Evolutionary conservation across 2,888 invertebrate species (phyloP).

Genomic region (Brenthis daphne): DNA sequence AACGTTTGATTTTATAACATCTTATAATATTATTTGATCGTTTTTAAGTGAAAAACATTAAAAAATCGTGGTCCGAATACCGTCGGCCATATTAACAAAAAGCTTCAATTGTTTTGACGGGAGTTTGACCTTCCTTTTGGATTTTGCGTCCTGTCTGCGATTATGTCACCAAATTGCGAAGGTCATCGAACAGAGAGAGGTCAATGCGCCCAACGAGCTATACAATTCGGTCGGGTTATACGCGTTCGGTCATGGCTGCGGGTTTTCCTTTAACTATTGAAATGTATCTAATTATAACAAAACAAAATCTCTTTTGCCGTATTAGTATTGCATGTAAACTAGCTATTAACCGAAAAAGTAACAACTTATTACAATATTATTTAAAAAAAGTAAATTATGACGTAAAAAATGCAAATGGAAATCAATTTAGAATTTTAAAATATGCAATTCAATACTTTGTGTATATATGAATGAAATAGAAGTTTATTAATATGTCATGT

Average conservation of each 20-base stretch:
- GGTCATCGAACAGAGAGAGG: constrained; percentile 46
- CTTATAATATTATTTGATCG: not conserved
- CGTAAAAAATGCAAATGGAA: no score
- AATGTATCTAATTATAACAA: not conserved
- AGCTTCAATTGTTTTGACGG: constrained; percentile 81
- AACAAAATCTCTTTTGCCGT: no score
- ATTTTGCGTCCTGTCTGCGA: constrained; percentile 72
- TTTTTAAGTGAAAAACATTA: constrained; percentile 4
- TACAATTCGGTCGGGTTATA: constrained; percentile 58
- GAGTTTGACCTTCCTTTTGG: constrained; percentile 69
- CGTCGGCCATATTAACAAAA: constrained; percentile 75
- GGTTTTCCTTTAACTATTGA: constrained; percentile 32
- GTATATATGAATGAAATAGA: constrained; percentile 2
- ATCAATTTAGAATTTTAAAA: not conserved
- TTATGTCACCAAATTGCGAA: constrained; percentile 59
- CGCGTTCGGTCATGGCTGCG: constrained; percentile 43
- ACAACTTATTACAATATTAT: no score
- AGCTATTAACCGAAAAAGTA: no score
- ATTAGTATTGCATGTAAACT: no score
- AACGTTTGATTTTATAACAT: not conserved
- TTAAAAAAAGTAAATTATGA: no score
- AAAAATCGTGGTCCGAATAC: constrained; percentile 58
- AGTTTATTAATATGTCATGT: not conserved
- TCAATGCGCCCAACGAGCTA: constrained; percentile 47
- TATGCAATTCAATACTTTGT: not conserved